These are phyloP conservation scores for Clarias magur DNA, from an alignment of 2,113 vertebrate species.

Conservation along the genomic window DNA sequence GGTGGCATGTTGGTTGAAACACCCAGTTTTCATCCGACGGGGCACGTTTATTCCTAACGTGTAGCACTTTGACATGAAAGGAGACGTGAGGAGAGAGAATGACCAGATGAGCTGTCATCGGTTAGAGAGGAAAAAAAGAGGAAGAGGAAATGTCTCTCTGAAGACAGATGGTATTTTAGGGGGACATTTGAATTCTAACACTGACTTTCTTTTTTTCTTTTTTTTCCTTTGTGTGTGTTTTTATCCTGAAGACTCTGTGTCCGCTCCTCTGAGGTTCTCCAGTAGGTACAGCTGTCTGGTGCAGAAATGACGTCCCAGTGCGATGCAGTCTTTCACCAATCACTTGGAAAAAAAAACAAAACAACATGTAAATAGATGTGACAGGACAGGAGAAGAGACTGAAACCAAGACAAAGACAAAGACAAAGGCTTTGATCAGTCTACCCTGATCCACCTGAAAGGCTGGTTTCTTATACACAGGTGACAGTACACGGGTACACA, in stretches of 20 bases:
- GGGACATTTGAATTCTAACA: background rate
- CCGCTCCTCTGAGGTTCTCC: background rate
- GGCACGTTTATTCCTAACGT: background rate
- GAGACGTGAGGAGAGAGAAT: background rate
- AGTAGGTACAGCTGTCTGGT: background rate
- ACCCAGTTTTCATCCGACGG: background rate
- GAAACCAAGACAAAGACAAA: too few relatives aligned
- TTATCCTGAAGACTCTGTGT: background rate
- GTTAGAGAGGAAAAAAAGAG: background rate
- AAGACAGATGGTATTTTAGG: background rate
- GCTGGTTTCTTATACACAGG: too few relatives aligned
- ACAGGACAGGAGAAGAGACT: too few relatives aligned
- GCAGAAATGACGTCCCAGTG: background rate
- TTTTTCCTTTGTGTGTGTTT: background rate
- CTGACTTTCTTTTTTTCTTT: too few relatives aligned
- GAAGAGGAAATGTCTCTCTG: background rate
- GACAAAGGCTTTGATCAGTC: too few relatives aligned
- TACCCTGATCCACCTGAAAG: too few relatives aligned
- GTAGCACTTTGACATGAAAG: background rate
- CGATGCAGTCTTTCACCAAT: background rate
- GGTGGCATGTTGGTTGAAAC: background rate
- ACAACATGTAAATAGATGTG: too few relatives aligned
- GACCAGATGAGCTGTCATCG: background rate
- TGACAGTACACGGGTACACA: too few relatives aligned
- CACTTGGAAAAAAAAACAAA: too few relatives aligned